These are phyloP conservation scores for Gallinago stenura DNA, from an alignment of 2,797 vertebrate genomes.

Conservation along the genomic window DNA sequence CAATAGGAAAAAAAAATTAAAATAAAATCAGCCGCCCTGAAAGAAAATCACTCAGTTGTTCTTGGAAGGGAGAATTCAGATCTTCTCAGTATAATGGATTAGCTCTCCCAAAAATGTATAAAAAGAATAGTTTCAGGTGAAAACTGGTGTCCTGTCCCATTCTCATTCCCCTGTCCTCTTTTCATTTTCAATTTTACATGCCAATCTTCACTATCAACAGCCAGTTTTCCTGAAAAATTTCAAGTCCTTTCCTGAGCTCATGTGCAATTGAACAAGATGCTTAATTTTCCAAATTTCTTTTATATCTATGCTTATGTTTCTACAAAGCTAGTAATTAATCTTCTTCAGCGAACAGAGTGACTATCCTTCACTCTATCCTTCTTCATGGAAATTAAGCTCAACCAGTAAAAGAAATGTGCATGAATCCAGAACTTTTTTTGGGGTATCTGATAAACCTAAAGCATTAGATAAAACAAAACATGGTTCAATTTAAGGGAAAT, in stretches of 20 bases:
- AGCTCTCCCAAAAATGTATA: not conserved
- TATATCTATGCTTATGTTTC: not conserved
- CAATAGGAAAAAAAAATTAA: not conserved
- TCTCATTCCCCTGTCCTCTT: not conserved
- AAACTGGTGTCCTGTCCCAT: not conserved
- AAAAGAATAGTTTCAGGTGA: not conserved
- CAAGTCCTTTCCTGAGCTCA: not conserved
- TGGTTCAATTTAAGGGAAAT: not conserved
- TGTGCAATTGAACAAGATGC: not conserved
- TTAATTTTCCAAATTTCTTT: not conserved
- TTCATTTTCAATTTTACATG: not conserved
- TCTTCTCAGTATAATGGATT: not conserved
- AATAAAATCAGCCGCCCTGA: not conserved
- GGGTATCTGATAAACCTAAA: not conserved
- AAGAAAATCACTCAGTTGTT: not conserved
- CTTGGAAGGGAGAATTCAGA: not conserved
- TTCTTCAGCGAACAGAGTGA: not conserved
- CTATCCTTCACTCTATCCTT: not conserved
- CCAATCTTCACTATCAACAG: not conserved
- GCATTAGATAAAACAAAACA: not conserved
- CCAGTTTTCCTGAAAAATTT: not conserved
- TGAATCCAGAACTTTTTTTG: not conserved
- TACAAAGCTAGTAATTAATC: not conserved
- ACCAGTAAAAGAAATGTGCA: rapidly evolving
- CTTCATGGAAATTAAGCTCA: not conserved